A percentile compares a stretch with the other conserved stretches of the same genome.
Evolutionary conservation across 2,797 vertebrate species (phyloP).

Genomic region (Heliangelus exortis): DNA sequence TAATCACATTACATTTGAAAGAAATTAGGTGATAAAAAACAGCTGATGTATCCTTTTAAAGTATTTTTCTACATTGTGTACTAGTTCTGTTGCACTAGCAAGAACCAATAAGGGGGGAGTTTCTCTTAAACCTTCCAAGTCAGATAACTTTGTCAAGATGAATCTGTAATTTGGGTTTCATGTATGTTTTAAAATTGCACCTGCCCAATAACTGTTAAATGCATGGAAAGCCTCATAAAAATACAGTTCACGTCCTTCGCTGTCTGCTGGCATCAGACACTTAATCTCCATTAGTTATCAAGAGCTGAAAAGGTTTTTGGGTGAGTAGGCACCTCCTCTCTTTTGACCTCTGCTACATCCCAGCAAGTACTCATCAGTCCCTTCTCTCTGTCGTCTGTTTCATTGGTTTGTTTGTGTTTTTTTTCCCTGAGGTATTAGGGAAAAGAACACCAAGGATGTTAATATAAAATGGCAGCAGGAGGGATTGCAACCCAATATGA

Average conservation of each 20-base stretch:
- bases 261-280: slow-evolving; percentile 36
- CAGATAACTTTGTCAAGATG: slow-evolving; percentile 61
- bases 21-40: slow-evolving; percentile 77
- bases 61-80: slow-evolving; percentile 69
- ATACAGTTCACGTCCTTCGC: slow-evolving; percentile 47
- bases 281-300: not conserved
- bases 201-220: slow-evolving; percentile 56
- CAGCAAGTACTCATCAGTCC: not conserved
- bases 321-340: not conserved
- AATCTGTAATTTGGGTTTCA: slow-evolving; percentile 37
- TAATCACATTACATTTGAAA: slow-evolving; percentile 78
- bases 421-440: not conserved
- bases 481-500: not conserved
- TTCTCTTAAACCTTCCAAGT: slow-evolving; percentile 47
- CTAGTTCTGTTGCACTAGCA: slow-evolving; percentile 65
- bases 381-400: not conserved
- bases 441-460: not conserved
- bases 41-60: slow-evolving; percentile 74
- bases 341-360: not conserved
- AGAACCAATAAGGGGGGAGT: slow-evolving; percentile 54
- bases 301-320: slow-evolving; percentile 15
- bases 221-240: slow-evolving; percentile 47
- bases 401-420: not conserved
- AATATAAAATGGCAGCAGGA: not conserved
- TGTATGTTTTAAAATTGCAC: slow-evolving; percentile 68